Evolutionary conservation across 2,888 invertebrate genomes (phyloP).

Genomic region (Anthrax anthrax): DNA sequence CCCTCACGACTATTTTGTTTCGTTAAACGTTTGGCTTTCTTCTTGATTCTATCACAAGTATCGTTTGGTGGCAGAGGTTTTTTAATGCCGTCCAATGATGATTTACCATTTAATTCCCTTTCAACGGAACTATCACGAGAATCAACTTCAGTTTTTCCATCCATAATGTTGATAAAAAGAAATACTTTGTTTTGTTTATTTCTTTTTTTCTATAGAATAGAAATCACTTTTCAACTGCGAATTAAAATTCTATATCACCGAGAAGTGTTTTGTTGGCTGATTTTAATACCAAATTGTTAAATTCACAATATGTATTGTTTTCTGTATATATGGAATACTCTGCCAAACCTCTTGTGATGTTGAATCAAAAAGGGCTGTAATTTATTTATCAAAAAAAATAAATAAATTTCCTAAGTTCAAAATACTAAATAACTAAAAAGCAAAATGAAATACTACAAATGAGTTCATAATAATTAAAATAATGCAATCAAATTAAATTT

Average conservation of each 20-base stretch:
- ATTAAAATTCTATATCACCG: too few relatives aligned
- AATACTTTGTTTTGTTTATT: background rate
- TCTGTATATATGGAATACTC: background rate
- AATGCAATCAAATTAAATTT: too few relatives aligned
- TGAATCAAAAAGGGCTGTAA: background rate
- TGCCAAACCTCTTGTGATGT: background rate
- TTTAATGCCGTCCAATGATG: slow-evolving; percentile 20
- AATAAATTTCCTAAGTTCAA: too few relatives aligned
- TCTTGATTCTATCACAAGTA: slow-evolving; percentile 27
- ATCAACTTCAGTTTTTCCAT: background rate
- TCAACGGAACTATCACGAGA: slow-evolving; percentile 9
- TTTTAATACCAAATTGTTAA: background rate
- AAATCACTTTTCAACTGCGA: too few relatives aligned
- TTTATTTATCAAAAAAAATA: too few relatives aligned
- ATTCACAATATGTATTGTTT: background rate
- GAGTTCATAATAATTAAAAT: too few relatives aligned
- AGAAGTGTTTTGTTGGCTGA: too few relatives aligned
- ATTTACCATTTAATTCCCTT: slow-evolving; percentile 8
- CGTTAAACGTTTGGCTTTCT: slow-evolving; percentile 29
- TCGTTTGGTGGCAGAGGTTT: slow-evolving; percentile 27
- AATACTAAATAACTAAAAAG: too few relatives aligned
- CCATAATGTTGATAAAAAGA: background rate
- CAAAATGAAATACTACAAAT: too few relatives aligned
- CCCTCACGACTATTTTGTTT: slow-evolving; percentile 35
- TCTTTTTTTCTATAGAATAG: background rate